phyloP scores from a whole-genome alignment of 2,797 vertebrate genomes.

The Pseudochromis fuscus region DNA sequence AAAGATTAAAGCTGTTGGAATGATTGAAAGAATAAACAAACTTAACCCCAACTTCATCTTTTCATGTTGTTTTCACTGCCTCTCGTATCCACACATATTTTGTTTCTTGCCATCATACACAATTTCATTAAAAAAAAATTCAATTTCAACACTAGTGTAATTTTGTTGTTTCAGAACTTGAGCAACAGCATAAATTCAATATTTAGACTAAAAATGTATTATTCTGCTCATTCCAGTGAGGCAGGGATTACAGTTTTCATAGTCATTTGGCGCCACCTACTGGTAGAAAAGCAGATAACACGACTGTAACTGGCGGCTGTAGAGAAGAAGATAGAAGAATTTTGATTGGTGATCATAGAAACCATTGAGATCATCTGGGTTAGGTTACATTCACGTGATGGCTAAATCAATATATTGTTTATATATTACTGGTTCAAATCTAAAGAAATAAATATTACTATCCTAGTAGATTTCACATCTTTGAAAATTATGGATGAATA shows the following conservation, averaged over 20 bases:
- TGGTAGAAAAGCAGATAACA: conserved; percentile 48
- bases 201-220: neutral
- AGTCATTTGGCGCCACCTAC: conserved; percentile 68
- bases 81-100: neutral
- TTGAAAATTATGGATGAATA: too few relatives aligned
- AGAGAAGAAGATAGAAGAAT: neutral
- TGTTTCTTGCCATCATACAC: neutral
- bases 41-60: conserved; percentile 48
- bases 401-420: neutral
- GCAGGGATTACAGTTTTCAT: conserved; percentile 5
- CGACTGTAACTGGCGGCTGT: too few relatives aligned
- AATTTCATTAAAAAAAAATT: too few relatives aligned
- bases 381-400: neutral
- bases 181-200: neutral
- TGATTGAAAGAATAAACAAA: conserved; percentile 59
- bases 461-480: too few relatives aligned
- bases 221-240: neutral
- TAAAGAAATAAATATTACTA: too few relatives aligned
- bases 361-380: neutral
- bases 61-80: conserved; percentile 15
- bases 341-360: neutral
- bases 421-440: too few relatives aligned
- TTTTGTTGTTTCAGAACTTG: neutral
- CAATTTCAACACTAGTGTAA: neutral
- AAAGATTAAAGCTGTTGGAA: conserved; percentile 26